phyloP scores from a whole-genome alignment of 2,888 invertebrate genomes.

The Sesia apiformis region DNA sequence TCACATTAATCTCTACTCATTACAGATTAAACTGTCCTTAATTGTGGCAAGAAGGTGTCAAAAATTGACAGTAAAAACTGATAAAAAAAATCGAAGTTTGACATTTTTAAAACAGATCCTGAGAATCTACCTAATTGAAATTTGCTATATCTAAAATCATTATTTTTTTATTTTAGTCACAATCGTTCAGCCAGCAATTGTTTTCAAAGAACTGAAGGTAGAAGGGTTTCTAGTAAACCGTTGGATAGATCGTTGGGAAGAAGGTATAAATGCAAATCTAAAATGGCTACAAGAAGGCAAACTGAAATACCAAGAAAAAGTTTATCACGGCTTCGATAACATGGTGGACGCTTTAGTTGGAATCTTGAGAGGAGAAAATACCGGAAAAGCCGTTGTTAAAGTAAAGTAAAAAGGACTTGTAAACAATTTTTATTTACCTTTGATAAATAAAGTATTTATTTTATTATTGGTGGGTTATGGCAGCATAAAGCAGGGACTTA shows the following conservation, averaged over 20 bases:
- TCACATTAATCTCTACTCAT: background rate
- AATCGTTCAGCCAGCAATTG: slow-evolving; percentile 73
- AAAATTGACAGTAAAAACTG: too few species aligned
- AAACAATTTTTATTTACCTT: too few species aligned
- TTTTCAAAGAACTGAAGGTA: slow-evolving; percentile 78
- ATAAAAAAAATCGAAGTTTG: too few species aligned
- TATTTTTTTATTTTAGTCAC: slow-evolving; percentile 32
- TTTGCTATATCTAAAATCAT: too few species aligned
- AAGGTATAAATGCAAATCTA: slow-evolving; percentile 78
- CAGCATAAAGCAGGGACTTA: too few species aligned
- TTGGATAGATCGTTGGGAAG: slow-evolving; percentile 76
- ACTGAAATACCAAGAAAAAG: slow-evolving; percentile 79
- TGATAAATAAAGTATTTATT: too few species aligned
- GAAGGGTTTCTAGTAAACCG: slow-evolving; percentile 77
- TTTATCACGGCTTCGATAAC: slow-evolving; percentile 82
- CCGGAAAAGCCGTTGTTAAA: slow-evolving; percentile 82
- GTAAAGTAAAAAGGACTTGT: slow-evolving; percentile 17
- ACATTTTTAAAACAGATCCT: too few species aligned
- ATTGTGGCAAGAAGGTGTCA: too few species aligned
- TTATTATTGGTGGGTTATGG: too few species aligned
- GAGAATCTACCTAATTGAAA: too few species aligned
- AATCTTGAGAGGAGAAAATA: slow-evolving; percentile 78
- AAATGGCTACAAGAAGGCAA: slow-evolving; percentile 80
- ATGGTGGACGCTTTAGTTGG: slow-evolving; percentile 81
- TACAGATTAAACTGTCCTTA: background rate